Evolutionary conservation across 2,113 vertebrate species (phyloP), one percentile per base, ranked within the genome.

Genomic region (Colaptes auratus): DNA sequence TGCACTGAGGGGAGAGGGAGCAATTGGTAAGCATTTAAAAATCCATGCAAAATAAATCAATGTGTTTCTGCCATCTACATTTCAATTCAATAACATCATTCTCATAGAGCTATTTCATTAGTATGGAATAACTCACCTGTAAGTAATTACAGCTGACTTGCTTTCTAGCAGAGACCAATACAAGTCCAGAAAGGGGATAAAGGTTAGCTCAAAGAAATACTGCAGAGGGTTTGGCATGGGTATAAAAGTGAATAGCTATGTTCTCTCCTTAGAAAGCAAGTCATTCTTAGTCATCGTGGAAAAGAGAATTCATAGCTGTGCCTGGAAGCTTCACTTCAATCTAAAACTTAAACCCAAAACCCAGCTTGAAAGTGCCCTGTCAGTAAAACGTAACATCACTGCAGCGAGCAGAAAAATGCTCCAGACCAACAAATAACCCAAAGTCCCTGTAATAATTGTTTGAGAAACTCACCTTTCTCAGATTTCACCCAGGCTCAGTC

Each of bases 101-200:
- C 95, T 95, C 97, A 94, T 95, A 94, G 92, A 90, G 91, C 89
- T 93, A 92, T 95, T 96, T 96, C 96, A 91, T 92, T 95, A 95
- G 92, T 44, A 89, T 71, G 94, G 96, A 95, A 86, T 92, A 96
- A 96, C 91, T 97, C 97, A 97, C 97, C 96, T 97, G 97, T 95
- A 97, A 97, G 97, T 95, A 95, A 96, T 96, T 96, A 96, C 72
- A 91, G 94, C 90, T 94, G 96, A 90, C 95, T 96, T 85, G 96
- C 93, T 96, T 96, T 96, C 87, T 93, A 92, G 92, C 94, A 89
- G 91, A 93, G 95, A 93, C 94, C 82, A 91, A 63, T 78, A 39
- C 82, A 65, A 89, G 89, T 83, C 80, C 90, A 94, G 90, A 88
- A 92, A 91, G 87, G 92, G 96, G 91, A 96, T 95, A 93, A 95